Percentiles rank a stretch among this genome's conserved stretches.
These are phyloP conservation scores for Triplophysa yarkandensis DNA, from an alignment of 2,797 vertebrate species.

Conservation along the genomic window DNA sequence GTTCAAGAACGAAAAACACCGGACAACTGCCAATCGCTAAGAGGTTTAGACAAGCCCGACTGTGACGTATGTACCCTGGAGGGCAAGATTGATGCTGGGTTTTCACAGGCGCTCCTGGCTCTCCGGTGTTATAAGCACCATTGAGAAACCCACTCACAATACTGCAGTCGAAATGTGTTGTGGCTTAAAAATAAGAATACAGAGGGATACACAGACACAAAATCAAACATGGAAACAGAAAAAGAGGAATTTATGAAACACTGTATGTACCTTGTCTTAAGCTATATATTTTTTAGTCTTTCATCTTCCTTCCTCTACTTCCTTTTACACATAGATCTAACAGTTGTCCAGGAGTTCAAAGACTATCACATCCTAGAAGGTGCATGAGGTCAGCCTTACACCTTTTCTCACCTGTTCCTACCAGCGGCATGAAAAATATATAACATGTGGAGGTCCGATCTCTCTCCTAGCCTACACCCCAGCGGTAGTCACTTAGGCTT, in stretches of 20 bases:
- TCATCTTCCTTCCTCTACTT: neutral
- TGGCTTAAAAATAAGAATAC: no score
- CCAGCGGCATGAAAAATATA: conserved; percentile 6
- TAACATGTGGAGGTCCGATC: conserved; percentile 15
- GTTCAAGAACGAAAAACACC: neutral
- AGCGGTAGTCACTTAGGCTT: conserved; percentile 14
- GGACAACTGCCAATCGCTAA: neutral
- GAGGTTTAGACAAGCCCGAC: neutral
- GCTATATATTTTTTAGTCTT: neutral
- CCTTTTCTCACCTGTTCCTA: conserved; percentile 20
- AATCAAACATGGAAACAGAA: no score
- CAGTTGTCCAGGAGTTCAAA: conserved; percentile 11
- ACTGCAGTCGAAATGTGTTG: no score
- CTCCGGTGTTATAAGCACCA: no score
- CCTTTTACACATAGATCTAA: neutral
- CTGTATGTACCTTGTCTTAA: no score
- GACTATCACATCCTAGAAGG: conserved; percentile 3
- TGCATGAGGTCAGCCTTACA: conserved; percentile 5
- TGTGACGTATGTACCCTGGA: no score
- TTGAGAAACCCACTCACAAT: no score
- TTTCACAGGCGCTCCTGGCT: no score
- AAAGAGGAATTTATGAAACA: no score
- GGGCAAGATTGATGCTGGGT: no score
- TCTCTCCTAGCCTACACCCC: conserved; percentile 28
- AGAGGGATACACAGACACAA: no score